These are phyloP conservation scores for Chrysolina oricalcia DNA, from an alignment of 2,888 invertebrate species.

Conservation along the genomic window DNA sequence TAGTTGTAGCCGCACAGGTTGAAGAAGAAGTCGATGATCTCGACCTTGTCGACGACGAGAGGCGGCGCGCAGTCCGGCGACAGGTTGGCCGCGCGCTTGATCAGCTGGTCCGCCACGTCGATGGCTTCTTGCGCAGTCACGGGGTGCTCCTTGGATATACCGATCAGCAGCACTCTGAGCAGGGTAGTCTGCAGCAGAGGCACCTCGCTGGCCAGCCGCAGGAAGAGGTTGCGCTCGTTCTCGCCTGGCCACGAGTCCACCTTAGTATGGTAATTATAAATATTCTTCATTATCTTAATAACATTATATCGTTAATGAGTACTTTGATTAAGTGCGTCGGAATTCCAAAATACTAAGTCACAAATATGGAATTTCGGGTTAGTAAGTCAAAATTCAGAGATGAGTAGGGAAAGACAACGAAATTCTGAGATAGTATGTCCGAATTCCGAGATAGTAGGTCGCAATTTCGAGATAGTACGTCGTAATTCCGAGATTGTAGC, in stretches of 20 bases:
- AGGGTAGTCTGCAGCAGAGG: constrained; percentile 91
- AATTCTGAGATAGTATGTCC: no score
- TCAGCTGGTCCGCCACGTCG: constrained; percentile 88
- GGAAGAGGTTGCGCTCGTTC: constrained; percentile 84
- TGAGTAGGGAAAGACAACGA: no score
- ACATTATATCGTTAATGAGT: no score
- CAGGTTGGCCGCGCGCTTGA: constrained; percentile 88
- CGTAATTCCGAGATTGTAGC: no score
- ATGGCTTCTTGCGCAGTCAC: constrained; percentile 88
- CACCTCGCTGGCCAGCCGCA: constrained; percentile 89
- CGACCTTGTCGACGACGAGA: constrained; percentile 84
- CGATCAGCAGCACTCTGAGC: constrained; percentile 87
- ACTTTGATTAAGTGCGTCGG: no score
- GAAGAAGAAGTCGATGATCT: constrained; percentile 92
- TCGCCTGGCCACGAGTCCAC: constrained; percentile 77
- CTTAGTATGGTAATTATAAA: background rate
- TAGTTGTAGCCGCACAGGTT: constrained; percentile 93
- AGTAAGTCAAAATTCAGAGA: no score
- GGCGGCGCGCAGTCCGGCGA: constrained; percentile 82
- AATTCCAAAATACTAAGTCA: no score
- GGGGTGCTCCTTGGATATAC: constrained; percentile 82
- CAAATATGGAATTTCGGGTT: no score
- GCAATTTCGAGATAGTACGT: no score
- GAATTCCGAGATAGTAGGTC: no score
- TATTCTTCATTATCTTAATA: no score